Evolutionary conservation across 2,888 invertebrate genomes (phyloP).

Genomic region (Eretmocerus hayati): DNA sequence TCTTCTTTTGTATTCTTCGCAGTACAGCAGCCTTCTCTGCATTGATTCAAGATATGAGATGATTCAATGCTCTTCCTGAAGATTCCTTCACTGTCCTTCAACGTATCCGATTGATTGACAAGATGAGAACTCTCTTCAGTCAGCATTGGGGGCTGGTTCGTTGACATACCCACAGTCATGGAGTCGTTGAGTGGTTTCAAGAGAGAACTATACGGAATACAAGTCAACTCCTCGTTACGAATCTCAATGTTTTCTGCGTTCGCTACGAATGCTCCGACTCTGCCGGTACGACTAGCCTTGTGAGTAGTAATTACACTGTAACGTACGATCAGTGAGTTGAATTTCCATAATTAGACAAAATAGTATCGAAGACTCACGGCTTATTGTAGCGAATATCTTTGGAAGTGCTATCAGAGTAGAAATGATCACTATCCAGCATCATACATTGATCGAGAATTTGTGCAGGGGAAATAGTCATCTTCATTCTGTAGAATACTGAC

Average conservation of each 20-base stretch:
- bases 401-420: constrained; percentile 67
- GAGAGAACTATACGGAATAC: constrained; percentile 62
- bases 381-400: constrained; percentile 60
- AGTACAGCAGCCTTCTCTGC: constrained; percentile 48
- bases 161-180: constrained; percentile 26
- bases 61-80: constrained; percentile 43
- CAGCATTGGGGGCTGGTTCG: constrained; percentile 16
- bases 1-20: constrained; percentile 55
- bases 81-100: constrained; percentile 2
- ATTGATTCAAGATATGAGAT: constrained; percentile 44
- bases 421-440: constrained; percentile 88
- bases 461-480: constrained; percentile 84
- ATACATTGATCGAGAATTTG: constrained; percentile 64
- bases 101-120: too few species aligned
- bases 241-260: constrained; percentile 54
- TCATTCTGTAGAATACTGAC: constrained; percentile 80
- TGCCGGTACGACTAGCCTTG: constrained; percentile 64
- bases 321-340: constrained; percentile 25
- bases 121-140: too few species aligned
- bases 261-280: constrained; percentile 73
- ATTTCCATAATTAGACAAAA: too few species aligned
- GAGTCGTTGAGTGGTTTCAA: constrained; percentile 45
- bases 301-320: constrained; percentile 60
- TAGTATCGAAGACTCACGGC: too few species aligned
- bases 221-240: constrained; percentile 52